Evolutionary conservation across 53 echinoderm and acorn worm genomes (phyloP).

Genomic region (Astropecten irregularis): DNA sequence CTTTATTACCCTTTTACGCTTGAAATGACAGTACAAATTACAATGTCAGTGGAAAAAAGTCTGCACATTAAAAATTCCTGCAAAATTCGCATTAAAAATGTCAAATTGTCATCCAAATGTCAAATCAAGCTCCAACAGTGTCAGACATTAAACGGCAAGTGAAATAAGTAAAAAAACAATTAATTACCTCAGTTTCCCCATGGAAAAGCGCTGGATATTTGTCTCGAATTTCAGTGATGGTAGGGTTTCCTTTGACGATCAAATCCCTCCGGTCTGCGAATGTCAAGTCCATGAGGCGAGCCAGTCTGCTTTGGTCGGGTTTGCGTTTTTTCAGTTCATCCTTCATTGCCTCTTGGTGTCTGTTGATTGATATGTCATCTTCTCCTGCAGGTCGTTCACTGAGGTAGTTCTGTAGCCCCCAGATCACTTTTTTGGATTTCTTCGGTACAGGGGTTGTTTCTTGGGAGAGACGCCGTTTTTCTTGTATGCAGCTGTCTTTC

Average conservation of each 20-base stretch:
- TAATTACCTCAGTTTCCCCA: conserved; percentile 11
- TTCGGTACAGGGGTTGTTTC: background rate
- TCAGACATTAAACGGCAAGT: too few species aligned
- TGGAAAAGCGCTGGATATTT: conserved; percentile 38
- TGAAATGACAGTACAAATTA: too few species aligned
- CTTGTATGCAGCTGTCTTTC: background rate
- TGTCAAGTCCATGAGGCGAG: conserved; percentile 27
- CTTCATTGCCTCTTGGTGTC: conserved; percentile 3
- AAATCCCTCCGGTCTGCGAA: conserved; percentile 34
- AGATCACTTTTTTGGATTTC: background rate
- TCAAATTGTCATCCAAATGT: too few species aligned
- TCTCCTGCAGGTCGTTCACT: conserved; percentile 25
- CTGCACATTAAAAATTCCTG: too few species aligned
- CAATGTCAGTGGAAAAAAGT: too few species aligned
- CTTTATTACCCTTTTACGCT: too few species aligned
- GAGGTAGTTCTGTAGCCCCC: conserved; percentile 31
- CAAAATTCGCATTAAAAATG: too few species aligned
- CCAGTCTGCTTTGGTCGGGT: background rate
- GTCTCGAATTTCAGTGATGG: too few species aligned
- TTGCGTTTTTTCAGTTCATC: conserved; percentile 15
- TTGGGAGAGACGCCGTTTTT: background rate
- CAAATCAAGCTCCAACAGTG: too few species aligned
- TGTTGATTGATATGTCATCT: conserved; percentile 22
- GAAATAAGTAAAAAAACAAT: too few species aligned
- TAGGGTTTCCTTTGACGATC: conserved; percentile 36